Evolutionary conservation across 2,113 vertebrate species (phyloP).

Genomic region (Dipodomys merriami): DNA sequence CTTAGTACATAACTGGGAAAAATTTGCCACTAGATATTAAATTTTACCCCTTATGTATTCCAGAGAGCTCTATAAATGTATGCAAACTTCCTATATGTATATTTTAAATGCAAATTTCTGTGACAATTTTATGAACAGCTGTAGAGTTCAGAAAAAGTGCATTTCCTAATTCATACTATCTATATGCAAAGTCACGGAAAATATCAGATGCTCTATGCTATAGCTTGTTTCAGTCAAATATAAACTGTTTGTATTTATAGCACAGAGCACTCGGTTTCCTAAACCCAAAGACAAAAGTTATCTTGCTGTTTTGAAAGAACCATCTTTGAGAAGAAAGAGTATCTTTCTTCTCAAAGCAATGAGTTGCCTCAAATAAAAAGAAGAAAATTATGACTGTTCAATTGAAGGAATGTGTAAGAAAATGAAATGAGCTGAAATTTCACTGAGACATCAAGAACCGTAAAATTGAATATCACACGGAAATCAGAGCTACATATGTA

Average conservation of each 20-base stretch:
- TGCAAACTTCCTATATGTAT: slow-evolving; percentile 67
- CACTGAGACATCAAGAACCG: neutral
- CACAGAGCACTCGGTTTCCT: slow-evolving; percentile 56
- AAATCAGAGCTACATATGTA: neutral
- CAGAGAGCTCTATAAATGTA: slow-evolving; percentile 61
- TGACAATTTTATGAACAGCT: slow-evolving; percentile 78
- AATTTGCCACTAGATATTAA: slow-evolving; percentile 57
- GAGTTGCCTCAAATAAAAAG: slow-evolving; percentile 41
- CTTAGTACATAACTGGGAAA: slow-evolving; percentile 23
- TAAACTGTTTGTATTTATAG: slow-evolving; percentile 74
- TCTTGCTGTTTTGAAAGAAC: slow-evolving; percentile 56
- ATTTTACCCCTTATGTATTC: slow-evolving; percentile 57
- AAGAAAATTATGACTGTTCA: slow-evolving; percentile 52
- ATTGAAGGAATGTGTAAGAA: slow-evolving; percentile 47
- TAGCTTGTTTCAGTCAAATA: slow-evolving; percentile 70
- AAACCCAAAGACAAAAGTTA: slow-evolving; percentile 67
- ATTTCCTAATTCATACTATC: slow-evolving; percentile 72
- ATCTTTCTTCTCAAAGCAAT: slow-evolving; percentile 30
- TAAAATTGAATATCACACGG: neutral
- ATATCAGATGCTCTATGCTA: slow-evolving; percentile 71
- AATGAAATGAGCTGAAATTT: slow-evolving; percentile 47
- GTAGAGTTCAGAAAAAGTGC: slow-evolving; percentile 76
- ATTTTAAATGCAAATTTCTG: slow-evolving; percentile 76
- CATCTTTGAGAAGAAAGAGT: slow-evolving; percentile 54
- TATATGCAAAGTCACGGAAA: slow-evolving; percentile 73